Conservation (phyloP, 2,888 invertebrate species). For the Acleris holmiana region DNA sequence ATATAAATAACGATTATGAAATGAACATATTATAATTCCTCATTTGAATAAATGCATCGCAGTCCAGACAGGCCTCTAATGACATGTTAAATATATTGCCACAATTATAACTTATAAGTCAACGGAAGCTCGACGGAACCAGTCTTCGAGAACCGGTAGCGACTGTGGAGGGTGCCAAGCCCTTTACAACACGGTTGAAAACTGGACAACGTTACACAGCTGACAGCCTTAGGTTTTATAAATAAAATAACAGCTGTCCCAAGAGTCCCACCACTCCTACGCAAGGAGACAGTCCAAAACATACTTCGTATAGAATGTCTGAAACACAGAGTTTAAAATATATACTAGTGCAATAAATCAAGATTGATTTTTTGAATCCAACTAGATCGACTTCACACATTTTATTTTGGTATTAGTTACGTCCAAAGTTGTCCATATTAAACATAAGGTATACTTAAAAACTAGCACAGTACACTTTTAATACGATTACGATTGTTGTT, state of each 20-base stretch:
- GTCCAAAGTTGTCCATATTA: no score
- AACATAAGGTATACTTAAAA: no score
- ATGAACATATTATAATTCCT: not conserved
- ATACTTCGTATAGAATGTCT: not conserved
- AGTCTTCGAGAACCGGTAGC: conserved; percentile 3
- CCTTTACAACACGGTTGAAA: not conserved
- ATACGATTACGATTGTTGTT: no score
- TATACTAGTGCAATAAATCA: no score
- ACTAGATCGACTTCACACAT: no score
- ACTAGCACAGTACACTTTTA: no score
- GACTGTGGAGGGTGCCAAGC: not conserved
- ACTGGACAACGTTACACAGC: conserved; percentile 1
- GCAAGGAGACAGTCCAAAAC: not conserved
- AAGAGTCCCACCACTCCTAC: no score
- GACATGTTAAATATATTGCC: not conserved
- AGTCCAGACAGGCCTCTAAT: not conserved
- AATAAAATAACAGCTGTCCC: not conserved
- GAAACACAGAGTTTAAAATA: no score
- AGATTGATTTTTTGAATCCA: no score
- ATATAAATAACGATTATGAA: no score
- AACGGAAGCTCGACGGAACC: not conserved
- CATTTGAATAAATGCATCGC: not conserved
- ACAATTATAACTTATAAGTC: conserved; percentile 2
- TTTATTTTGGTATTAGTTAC: no score
- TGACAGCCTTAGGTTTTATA: not conserved